Base-by-base conservation (phyloP, 2,113 vertebrate species). In the Cyprinodon brontotheroides region DNA sequence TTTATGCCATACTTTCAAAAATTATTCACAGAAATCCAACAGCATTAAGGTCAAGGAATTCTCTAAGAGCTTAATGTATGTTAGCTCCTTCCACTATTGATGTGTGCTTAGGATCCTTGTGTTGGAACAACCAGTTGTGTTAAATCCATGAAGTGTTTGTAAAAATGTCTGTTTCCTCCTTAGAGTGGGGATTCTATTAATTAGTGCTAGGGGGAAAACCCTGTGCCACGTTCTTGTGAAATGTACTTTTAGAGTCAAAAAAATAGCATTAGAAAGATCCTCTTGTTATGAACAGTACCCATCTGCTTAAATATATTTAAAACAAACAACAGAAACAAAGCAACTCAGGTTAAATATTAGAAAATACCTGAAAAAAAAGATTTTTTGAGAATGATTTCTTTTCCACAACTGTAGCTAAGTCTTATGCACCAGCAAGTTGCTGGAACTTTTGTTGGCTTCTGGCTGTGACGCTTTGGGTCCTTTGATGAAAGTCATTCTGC, bases 281-380 rank as follows among this genome's bases (percentile, higher is more conserved):
- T 61, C 6, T 37, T 66, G 11, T 70, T 66, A 20, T 40, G 36
- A 79, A 74, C 68, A 75, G 45, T 71, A 70, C 83, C 74, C 81
- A 78, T 71, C 59, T 78, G 50, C 68, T 80, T 80, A 75, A 43
- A 72, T 61, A 48, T 29, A 29, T 29, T 45, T 68, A 71, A 37
- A 77, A 53, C 70, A 57, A 57, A n/a, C n/a, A n/a, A 1, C 11
- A 65, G 40, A 8, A 43, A 41, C 15, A 20, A 39, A 64, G 10
- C 36, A 36, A 29, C 22, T 29, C 29, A 29, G 29, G 29, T 29
- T 29, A 29, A 29, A 29, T 29, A 61, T 61, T 61, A 1, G 7
- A 38, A 62, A 14, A 29, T 29, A 29, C 29, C 4, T 61, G 13
- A 62, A 62, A 38, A 7, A 2, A 45, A 45, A 9, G 9, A 11